Base-by-base conservation (phyloP, 2,797 vertebrate species). In the Staurois parvus region DNA sequence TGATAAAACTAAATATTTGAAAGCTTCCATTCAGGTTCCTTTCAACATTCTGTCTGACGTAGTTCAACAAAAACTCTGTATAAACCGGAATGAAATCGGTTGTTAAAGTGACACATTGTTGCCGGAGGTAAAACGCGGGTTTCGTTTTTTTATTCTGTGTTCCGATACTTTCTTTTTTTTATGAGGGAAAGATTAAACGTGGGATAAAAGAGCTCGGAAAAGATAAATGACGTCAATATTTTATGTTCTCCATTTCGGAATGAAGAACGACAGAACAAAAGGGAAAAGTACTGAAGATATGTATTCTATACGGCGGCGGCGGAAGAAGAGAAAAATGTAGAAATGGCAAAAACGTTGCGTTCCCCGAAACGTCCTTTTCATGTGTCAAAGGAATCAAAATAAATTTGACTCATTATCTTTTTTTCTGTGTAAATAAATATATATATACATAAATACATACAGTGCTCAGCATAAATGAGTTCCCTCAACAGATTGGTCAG, bases 161-260 rank as follows among this genome's bases (percentile, higher is more conserved):
- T 28, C 30, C 15, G 21, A 62, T 68, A 45, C 29, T 68, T 67
- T 64, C 37, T 40, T 40, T 37, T 45, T 48, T 37, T 45, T 48
- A 10, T 48, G 26, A 24, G 77, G 26, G 68, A 48, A 45, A 45
- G 64, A 68, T 79, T 79, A 45, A 52, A 79, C 66, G 15, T 17
- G 8, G 64, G 64, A 79, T 79, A 48, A 79, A 79, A 66, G 28
- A 62, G 56, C 56, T n/a, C 3, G 76, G 34, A 48, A 76, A 62
- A 76, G 74, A 76, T 76, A 56, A 76, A 76, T 76, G 59, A 77
- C 77, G 77, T 79, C 26, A 79, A 79, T 64, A 48, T 30, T 66
- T 79, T 42, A 68, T 4, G 77, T 48, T 59, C 7, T 32, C 19
- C 11, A 4, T 48, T 56, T 26, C 45, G 11, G 48, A 76, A 45